Percentiles rank a stretch among this genome's conserved stretches.
phyloP scores from a whole-genome alignment of 2,113 vertebrate species.

The Perca flavescens region DNA sequence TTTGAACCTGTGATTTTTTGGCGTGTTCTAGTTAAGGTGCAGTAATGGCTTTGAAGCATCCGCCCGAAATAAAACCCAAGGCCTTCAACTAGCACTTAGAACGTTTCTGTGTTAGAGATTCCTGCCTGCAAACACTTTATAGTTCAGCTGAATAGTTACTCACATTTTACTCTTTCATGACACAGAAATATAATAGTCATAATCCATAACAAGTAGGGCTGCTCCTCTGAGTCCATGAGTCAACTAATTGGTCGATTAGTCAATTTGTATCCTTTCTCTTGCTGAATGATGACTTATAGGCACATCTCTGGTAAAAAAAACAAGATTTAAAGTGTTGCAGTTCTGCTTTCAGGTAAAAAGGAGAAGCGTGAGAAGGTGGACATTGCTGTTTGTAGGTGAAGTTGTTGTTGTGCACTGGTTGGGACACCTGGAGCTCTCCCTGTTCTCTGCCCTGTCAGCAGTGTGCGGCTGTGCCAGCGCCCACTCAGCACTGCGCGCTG shows the following conservation, averaged over 20 bases:
- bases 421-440: slow-evolving; percentile 26
- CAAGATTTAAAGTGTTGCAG: no score
- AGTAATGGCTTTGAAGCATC: neutral
- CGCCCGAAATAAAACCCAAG: neutral
- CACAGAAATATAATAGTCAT: neutral
- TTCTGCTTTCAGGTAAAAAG: no score
- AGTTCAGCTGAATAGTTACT: neutral
- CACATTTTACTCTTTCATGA: neutral
- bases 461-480: slow-evolving; percentile 21
- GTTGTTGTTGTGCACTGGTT: neutral
- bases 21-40: neutral
- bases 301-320: no score
- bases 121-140: neutral
- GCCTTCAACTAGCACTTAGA: neutral
- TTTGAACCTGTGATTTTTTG: neutral
- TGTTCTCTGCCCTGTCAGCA: slow-evolving; percentile 65
- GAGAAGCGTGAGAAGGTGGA: neutral
- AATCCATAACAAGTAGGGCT: neutral
- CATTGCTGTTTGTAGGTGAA: neutral
- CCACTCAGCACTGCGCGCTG: slow-evolving; percentile 32
- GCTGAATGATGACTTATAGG: no score
- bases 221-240: no score
- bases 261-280: no score
- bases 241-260: no score
- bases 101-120: neutral